Percentiles rank a stretch among this genome's conserved stretches.
phyloP scores from a whole-genome alignment of 2,113 vertebrate species.

The Colossoma macropomum region DNA sequence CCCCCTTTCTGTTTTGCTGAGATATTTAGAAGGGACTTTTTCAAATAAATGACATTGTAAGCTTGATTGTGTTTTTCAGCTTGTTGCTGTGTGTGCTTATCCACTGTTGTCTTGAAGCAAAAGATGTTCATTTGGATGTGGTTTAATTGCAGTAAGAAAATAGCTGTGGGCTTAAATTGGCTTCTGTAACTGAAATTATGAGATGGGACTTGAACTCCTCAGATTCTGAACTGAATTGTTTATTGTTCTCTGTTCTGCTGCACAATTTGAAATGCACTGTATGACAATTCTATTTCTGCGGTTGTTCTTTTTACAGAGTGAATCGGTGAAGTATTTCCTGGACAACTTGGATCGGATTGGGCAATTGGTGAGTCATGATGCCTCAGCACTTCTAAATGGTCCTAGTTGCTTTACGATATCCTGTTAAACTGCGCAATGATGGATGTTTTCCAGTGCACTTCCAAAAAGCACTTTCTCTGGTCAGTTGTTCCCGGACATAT shows the following conservation, averaged over 20 bases:
- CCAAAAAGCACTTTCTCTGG: neutral
- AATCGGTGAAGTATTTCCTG: conserved; percentile 97
- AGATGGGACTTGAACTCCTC: neutral
- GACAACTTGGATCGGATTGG: conserved; percentile 97
- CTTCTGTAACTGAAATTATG: neutral
- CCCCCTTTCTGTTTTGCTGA: conserved; percentile 10
- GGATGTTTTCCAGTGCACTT: neutral
- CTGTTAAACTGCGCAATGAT: neutral
- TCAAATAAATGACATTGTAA: conserved; percentile 31
- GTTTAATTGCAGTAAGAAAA: neutral
- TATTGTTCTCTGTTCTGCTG: conserved; percentile 5
- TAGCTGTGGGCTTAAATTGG: neutral
- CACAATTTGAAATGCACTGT: neutral
- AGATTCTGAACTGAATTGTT: neutral
- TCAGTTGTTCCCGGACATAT: neutral
- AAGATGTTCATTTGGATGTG: neutral
- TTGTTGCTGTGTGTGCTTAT: neutral
- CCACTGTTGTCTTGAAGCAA: neutral
- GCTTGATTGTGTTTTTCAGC: neutral
- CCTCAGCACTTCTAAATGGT: neutral
- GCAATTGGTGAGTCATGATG: conserved; percentile 87
- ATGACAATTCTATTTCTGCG: conserved; percentile 1
- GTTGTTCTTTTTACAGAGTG: conserved; percentile 79
- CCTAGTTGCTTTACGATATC: neutral
- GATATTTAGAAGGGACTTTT: conserved; percentile 8